phyloP scores from a whole-genome alignment of 2,888 invertebrate species.

The Rhodophaea formosa region DNA sequence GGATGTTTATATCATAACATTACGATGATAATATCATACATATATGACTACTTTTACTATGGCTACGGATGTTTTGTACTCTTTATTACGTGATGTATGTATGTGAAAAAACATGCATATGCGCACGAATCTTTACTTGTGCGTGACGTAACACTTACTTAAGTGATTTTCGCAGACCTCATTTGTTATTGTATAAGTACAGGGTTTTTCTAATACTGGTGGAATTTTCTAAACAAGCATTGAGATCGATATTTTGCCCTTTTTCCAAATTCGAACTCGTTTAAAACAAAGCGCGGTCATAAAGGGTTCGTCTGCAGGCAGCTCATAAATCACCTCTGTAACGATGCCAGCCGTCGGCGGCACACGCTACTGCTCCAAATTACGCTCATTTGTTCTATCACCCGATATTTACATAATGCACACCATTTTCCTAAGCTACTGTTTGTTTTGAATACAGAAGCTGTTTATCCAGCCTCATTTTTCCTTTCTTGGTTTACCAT shows the following conservation, averaged over 20 bases:
- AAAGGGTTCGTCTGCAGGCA: background rate
- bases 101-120: background rate
- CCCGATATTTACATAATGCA: constrained; percentile 27
- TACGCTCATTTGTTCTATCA: constrained; percentile 27
- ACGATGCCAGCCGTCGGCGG: constrained; percentile 16
- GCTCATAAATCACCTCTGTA: constrained; percentile 13
- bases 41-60: background rate
- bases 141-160: background rate
- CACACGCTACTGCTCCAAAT: constrained; percentile 22
- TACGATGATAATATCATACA: background rate
- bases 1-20: background rate
- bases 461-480: no score
- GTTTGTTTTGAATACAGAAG: background rate
- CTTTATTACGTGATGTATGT: background rate
- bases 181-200: background rate
- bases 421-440: constrained; percentile 15
- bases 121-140: background rate
- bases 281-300: background rate
- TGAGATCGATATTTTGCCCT: background rate
- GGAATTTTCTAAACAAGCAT: background rate
- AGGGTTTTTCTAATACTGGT: background rate
- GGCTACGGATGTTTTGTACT: background rate
- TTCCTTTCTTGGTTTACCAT: no score
- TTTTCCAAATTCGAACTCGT: background rate
- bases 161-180: constrained; percentile 1